Evolutionary conservation across 1,140 invertebrate species (phyloP).

Genomic region (Temnothorax longispinosus): DNA sequence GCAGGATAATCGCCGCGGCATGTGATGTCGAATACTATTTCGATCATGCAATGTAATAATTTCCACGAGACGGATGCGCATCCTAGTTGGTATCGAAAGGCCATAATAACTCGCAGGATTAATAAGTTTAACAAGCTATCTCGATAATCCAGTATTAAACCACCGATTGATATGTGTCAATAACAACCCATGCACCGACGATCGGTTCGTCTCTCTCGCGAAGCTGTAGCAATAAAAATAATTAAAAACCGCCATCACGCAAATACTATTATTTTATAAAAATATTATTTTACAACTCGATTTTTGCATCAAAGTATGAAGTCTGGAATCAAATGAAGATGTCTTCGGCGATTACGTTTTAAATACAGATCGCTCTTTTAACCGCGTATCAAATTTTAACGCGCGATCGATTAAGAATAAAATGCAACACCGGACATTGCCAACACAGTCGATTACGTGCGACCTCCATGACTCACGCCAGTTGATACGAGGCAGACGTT

Average conservation of each 20-base stretch:
- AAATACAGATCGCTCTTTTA: not conserved
- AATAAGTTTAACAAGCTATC: slow-evolving; percentile 41
- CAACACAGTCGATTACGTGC: not conserved
- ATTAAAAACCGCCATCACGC: not conserved
- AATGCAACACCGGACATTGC: not conserved
- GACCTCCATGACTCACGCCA: not conserved
- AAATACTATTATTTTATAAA: not conserved
- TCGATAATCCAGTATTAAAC: slow-evolving; percentile 24
- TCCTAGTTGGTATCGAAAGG: slow-evolving; percentile 32
- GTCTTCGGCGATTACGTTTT: not conserved
- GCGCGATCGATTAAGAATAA: not conserved
- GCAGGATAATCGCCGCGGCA: slow-evolving; percentile 41
- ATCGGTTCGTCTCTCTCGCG: not conserved
- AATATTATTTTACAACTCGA: not conserved
- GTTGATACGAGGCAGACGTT: not conserved
- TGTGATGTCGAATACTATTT: slow-evolving; percentile 52
- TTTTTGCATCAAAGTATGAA: not conserved
- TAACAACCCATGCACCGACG: not conserved
- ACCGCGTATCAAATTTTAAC: not conserved
- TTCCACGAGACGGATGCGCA: slow-evolving; percentile 37
- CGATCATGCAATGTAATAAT: slow-evolving; percentile 46
- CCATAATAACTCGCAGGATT: slow-evolving; percentile 38
- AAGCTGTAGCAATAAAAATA: not conserved
- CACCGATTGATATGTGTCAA: not conserved
- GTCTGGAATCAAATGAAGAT: not conserved